phyloP scores from a whole-genome alignment of 2,888 invertebrate genomes.

The Andrena hattorfiana region DNA sequence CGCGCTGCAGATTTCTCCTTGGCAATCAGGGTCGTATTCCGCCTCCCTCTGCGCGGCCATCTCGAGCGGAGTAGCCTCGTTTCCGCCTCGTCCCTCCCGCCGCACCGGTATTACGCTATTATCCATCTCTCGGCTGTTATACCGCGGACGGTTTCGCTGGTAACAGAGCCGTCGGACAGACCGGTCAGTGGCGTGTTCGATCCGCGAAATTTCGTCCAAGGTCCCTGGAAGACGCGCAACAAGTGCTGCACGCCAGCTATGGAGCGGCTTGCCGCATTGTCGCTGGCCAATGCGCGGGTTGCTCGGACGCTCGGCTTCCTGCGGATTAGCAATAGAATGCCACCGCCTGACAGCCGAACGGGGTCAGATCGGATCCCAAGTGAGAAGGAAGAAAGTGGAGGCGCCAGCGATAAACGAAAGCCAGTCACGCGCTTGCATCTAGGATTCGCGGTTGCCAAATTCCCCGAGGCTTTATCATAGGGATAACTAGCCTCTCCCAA shows the following conservation, averaged over 20 bases:
- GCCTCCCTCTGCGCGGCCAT: conserved; percentile 68
- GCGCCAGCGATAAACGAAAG: too few species aligned
- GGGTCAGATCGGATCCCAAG: too few species aligned
- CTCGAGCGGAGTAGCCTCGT: conserved; percentile 70
- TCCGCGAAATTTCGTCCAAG: conserved; percentile 54
- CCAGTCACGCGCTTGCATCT: too few species aligned
- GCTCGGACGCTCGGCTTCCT: conserved; percentile 3
- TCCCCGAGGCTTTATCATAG: too few species aligned
- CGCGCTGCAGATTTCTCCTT: conserved; percentile 74
- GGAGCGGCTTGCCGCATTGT: conserved; percentile 21
- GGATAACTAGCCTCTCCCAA: too few species aligned
- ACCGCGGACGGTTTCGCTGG: conserved; percentile 65
- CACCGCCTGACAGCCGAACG: too few species aligned
- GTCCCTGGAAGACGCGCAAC: conserved; percentile 39
- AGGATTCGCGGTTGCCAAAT: too few species aligned
- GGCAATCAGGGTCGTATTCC: conserved; percentile 75
- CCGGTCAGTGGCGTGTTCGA: conserved; percentile 57
- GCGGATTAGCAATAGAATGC: too few species aligned
- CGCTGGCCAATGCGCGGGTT: conserved; percentile 15
- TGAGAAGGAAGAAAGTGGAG: too few species aligned
- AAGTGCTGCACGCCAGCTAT: conserved; percentile 47
- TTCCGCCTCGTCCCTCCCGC: conserved; percentile 71
- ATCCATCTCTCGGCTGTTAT: conserved; percentile 73
- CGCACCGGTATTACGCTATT: conserved; percentile 65
- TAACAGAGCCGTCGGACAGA: conserved; percentile 56